phyloP scores from a whole-genome alignment of 2,797 vertebrate species.

The Epinephelus coioides region DNA sequence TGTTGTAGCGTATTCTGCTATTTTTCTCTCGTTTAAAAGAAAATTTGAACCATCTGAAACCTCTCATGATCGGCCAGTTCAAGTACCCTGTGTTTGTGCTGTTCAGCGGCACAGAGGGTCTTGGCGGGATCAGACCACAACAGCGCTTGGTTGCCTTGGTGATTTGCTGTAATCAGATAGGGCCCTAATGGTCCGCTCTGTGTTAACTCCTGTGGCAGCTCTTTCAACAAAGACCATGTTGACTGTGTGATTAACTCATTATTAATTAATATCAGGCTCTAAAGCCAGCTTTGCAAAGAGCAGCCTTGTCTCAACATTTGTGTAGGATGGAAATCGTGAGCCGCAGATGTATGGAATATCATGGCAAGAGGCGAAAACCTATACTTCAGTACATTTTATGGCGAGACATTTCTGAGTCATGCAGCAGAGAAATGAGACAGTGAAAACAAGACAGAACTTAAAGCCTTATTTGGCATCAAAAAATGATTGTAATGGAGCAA shows the following conservation, averaged over 20 bases:
- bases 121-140: constrained; percentile 55
- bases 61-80: constrained; percentile 56
- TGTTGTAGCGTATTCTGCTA: constrained; percentile 41
- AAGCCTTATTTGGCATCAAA: constrained; percentile 59
- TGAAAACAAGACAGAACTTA: constrained; percentile 30
- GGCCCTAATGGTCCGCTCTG: constrained; percentile 60
- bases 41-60: constrained; percentile 73
- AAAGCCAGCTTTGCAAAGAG: constrained; percentile 16
- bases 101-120: constrained; percentile 45
- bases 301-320: constrained; percentile 47
- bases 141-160: constrained; percentile 66
- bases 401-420: constrained; percentile 31
- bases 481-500: constrained; percentile 14
- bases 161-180: constrained; percentile 65
- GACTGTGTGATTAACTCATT: constrained; percentile 54
- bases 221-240: constrained; percentile 31
- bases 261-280: constrained; percentile 48
- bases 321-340: constrained; percentile 35
- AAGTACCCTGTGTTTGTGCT: constrained; percentile 53
- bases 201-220: constrained; percentile 45
- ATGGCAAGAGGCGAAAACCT: constrained; percentile 27
- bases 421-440: constrained; percentile 31
- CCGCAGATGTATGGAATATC: constrained; percentile 31
- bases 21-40: constrained; percentile 50
- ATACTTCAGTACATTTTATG: constrained; percentile 15